Conservation (phyloP, 2,888 invertebrate species). For the Bhutanitis thaidina region DNA sequence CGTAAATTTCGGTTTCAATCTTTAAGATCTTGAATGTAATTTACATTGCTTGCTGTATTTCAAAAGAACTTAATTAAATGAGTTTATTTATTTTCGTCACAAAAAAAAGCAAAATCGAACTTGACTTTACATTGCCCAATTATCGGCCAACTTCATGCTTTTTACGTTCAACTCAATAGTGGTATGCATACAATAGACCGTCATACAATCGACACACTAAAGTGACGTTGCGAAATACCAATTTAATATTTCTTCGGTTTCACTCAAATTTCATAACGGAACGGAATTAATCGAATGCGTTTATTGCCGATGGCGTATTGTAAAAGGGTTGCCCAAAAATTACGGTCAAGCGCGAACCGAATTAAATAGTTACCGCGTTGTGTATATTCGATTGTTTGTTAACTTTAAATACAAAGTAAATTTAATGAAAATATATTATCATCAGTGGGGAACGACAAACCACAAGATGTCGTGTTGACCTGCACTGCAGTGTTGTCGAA, state of each 20-base stretch:
- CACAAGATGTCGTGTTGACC: too few relatives aligned
- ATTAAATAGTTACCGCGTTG: too few relatives aligned
- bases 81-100: constrained; percentile 45
- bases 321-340: constrained; percentile 54
- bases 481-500: too few relatives aligned
- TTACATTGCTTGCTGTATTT: constrained; percentile 5
- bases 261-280: constrained; percentile 68
- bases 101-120: constrained; percentile 42
- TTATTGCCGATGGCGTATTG: constrained; percentile 34
- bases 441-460: too few relatives aligned
- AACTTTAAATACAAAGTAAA: too few relatives aligned
- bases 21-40: neutral
- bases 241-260: constrained; percentile 71
- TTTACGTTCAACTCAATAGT: constrained; percentile 53
- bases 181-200: constrained; percentile 45
- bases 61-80: constrained; percentile 20
- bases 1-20: neutral
- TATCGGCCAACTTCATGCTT: constrained; percentile 55
- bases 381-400: too few relatives aligned
- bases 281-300: constrained; percentile 64
- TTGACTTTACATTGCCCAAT: constrained; percentile 58
- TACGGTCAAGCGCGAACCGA: neutral
- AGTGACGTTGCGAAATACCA: constrained; percentile 50
- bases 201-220: constrained; percentile 42
- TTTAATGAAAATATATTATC: too few relatives aligned